These are phyloP conservation scores for Oncorhynchus keta DNA, from an alignment of 2,113 vertebrate genomes.

Conservation along the genomic window DNA sequence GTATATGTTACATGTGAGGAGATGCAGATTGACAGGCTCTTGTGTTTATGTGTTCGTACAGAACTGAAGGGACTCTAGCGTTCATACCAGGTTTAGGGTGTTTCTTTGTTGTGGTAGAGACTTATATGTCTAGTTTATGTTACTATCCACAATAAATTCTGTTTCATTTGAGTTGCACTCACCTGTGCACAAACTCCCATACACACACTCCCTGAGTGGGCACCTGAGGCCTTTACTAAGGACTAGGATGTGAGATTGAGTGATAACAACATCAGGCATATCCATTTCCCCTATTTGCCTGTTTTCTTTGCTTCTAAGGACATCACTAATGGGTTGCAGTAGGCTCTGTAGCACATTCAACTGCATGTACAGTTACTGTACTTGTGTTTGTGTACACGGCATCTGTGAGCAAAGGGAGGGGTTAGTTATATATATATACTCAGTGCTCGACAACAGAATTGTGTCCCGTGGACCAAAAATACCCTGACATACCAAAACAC, in stretches of 20 bases:
- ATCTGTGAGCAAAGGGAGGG: constrained; percentile 16
- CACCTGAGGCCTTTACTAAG: constrained; percentile 14
- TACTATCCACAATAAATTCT: constrained; percentile 6
- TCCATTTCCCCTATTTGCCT: constrained; percentile 34
- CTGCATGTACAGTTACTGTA: neutral
- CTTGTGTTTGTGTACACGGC: constrained; percentile 9
- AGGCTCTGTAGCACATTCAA: constrained; percentile 18
- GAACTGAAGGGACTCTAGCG: constrained; percentile 56
- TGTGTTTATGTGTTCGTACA: constrained; percentile 56
- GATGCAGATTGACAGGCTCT: constrained; percentile 65
- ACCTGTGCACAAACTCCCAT: constrained; percentile 19
- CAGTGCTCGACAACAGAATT: constrained; percentile 65
- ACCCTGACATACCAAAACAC: constrained; percentile 65
- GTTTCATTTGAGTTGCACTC: neutral
- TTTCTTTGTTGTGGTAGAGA: constrained; percentile 24
- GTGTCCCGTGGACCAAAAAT: constrained; percentile 59
- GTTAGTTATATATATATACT: constrained; percentile 47
- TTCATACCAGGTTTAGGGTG: neutral
- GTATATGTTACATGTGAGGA: constrained; percentile 64
- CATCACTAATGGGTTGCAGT: constrained; percentile 8
- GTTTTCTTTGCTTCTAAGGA: constrained; percentile 36
- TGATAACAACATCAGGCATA: constrained; percentile 40
- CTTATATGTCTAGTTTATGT: constrained; percentile 9
- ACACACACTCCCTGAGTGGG: constrained; percentile 22
- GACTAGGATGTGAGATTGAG: neutral